phyloP scores from a whole-genome alignment of 1,140 invertebrate genomes.

The Pissodes strobi region DNA sequence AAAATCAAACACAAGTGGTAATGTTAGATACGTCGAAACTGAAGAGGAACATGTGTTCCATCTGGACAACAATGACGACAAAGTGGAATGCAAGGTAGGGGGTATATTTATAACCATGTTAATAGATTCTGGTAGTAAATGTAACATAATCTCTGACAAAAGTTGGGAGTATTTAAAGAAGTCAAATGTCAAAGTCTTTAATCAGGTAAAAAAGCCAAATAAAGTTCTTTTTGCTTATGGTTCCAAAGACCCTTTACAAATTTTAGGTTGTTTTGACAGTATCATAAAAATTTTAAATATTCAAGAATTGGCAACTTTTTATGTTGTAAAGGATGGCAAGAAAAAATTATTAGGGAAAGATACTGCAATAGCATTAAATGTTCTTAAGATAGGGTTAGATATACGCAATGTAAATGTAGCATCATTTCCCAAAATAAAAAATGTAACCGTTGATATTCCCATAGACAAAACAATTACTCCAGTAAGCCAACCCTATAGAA shows the following conservation, averaged over 20 bases:
- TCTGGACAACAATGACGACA: too few species aligned
- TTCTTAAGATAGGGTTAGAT: constrained; percentile 42
- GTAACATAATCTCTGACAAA: too few species aligned
- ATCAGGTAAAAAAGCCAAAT: too few species aligned
- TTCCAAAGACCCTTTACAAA: background rate
- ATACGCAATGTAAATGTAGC: background rate
- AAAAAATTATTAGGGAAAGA: constrained; percentile 5
- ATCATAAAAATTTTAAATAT: background rate
- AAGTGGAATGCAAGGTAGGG: too few species aligned
- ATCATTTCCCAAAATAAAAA: constrained; percentile 49
- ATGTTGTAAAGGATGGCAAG: background rate
- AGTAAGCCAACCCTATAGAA: constrained; percentile 42
- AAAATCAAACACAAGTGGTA: too few species aligned
- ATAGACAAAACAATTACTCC: constrained; percentile 36
- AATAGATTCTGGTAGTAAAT: too few species aligned
- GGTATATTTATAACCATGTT: too few species aligned
- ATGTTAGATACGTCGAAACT: too few species aligned
- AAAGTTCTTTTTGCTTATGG: background rate
- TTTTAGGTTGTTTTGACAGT: background rate
- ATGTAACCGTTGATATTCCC: constrained; percentile 29
- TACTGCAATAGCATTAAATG: constrained; percentile 37
- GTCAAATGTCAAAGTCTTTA: too few species aligned
- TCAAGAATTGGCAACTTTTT: background rate
- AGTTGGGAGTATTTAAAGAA: too few species aligned
- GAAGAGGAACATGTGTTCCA: too few species aligned